Conservation (phyloP, 2,888 invertebrate species). For the Elmis aenea region DNA sequence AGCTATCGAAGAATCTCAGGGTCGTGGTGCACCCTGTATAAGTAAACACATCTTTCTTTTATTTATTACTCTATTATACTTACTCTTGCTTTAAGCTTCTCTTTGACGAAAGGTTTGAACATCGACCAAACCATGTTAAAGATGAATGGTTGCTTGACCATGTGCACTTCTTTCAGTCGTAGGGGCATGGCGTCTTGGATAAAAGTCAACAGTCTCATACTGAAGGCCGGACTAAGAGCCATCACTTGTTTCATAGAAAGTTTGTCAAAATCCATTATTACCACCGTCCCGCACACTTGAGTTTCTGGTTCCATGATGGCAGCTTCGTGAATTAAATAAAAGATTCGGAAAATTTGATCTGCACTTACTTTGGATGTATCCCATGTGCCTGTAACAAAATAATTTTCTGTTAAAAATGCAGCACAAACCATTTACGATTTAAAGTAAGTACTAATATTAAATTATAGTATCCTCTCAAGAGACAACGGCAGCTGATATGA, state of each 20-base stretch:
- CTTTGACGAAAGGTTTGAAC: conserved; percentile 77
- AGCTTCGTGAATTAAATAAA: conserved; percentile 74
- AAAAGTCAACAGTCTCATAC: conserved; percentile 70
- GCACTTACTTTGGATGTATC: conserved; percentile 67
- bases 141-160: conserved; percentile 78
- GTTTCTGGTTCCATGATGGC: conserved; percentile 74
- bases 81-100: conserved; percentile 72
- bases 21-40: no score
- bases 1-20: no score
- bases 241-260: conserved; percentile 71
- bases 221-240: conserved; percentile 68
- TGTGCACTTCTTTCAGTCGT: conserved; percentile 78
- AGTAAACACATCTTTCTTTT: no score
- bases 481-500: no score
- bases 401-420: neutral
- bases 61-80: no score
- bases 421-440: no score
- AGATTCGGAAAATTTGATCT: conserved; percentile 72
- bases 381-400: conserved; percentile 57
- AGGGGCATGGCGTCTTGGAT: conserved; percentile 86
- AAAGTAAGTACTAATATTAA: no score
- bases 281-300: conserved; percentile 74
- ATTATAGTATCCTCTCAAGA: no score
- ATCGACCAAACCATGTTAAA: conserved; percentile 81
- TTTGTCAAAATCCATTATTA: conserved; percentile 78